Conservation (phyloP, 2,113 vertebrate species). For the Apaloderma vittatum region DNA sequence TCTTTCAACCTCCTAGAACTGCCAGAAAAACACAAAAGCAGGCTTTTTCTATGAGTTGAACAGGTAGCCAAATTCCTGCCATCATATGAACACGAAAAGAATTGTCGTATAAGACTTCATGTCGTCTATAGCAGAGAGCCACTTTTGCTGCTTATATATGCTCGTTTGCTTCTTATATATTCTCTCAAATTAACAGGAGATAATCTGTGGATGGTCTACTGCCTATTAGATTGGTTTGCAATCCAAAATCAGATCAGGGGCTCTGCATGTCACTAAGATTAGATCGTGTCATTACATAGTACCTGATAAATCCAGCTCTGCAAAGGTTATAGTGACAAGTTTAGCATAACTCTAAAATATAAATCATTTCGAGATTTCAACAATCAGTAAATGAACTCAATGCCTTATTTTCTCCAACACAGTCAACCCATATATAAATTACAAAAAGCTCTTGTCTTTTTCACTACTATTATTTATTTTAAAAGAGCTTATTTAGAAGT, state of each 20-base stretch:
- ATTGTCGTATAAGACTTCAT: not conserved
- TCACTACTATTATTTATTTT: conserved; percentile 36
- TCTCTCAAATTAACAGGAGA: not conserved
- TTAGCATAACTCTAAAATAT: not conserved
- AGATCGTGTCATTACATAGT: not conserved
- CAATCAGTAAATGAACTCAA: not conserved
- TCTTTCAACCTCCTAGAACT: not conserved
- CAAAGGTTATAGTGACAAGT: not conserved
- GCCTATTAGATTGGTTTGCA: not conserved
- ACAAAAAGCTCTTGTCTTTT: not conserved
- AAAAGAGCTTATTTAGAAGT: conserved; percentile 59
- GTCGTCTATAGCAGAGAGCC: not conserved
- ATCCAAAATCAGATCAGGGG: not conserved
- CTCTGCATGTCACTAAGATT: not conserved
- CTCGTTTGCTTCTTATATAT: not conserved
- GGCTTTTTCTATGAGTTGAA: not conserved
- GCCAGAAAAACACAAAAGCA: not conserved
- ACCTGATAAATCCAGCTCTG: no score
- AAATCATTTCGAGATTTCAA: conserved; percentile 6
- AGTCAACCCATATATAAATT: not conserved
- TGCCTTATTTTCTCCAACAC: not conserved
- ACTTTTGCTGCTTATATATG: not conserved
- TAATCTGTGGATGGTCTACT: not conserved
- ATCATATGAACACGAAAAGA: not conserved
- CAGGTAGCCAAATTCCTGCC: not conserved